Evolutionary conservation across 2,113 vertebrate species (phyloP).

Genomic region (Dermatemys mawii): DNA sequence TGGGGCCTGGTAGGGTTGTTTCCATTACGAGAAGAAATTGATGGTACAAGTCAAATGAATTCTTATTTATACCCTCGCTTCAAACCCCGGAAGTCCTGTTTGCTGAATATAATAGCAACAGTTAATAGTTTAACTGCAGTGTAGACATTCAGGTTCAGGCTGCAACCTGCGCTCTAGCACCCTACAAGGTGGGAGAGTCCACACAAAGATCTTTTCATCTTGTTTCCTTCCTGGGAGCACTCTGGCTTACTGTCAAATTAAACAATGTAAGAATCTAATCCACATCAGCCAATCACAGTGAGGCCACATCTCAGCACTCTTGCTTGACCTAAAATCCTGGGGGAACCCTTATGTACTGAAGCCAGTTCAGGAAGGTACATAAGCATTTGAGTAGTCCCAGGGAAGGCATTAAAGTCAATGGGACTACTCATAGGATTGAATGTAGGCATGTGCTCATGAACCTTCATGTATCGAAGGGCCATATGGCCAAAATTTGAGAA

Average conservation of each 20-base stretch:
- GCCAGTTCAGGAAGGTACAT: neutral
- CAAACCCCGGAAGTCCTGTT: neutral
- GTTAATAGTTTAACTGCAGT: too few species aligned
- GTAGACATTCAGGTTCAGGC: too few species aligned
- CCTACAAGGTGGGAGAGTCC: too few species aligned
- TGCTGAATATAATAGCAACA: neutral
- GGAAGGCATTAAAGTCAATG: neutral
- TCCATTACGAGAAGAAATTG: fast-evolving
- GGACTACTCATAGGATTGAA: neutral
- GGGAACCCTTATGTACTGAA: neutral
- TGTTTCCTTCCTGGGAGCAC: too few species aligned
- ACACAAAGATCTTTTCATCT: too few species aligned
- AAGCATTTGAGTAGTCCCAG: neutral
- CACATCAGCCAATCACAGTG: neutral
- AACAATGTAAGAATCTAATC: neutral
- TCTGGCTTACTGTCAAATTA: too few species aligned
- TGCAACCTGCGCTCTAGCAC: too few species aligned
- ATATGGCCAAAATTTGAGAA: neutral
- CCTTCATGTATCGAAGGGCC: neutral
- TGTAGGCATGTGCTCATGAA: neutral
- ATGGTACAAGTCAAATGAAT: neutral
- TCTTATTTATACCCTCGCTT: fast-evolving
- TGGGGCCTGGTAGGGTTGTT: neutral
- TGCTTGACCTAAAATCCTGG: neutral
- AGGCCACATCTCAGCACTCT: neutral